Evolutionary conservation across 1,140 invertebrate species (phyloP).

Genomic region (Ostrea denselamellosa): DNA sequence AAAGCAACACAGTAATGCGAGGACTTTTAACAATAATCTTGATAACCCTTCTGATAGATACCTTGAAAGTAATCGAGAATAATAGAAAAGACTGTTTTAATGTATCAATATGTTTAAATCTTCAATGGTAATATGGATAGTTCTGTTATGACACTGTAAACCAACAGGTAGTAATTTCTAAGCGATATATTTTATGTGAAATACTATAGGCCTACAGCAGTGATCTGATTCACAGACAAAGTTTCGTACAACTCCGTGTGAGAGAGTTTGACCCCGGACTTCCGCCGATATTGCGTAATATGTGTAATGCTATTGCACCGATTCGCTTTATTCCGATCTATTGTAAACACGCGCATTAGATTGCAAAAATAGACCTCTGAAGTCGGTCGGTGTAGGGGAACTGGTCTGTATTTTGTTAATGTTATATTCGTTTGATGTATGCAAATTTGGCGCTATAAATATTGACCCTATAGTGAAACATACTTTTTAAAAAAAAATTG

Average conservation of each 20-base stretch:
- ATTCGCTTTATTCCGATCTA: neutral
- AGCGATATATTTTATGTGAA: neutral
- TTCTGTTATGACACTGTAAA: too few relatives aligned
- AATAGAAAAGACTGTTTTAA: neutral
- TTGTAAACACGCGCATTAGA: conserved; percentile 1
- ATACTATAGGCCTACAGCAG: neutral
- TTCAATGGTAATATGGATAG: too few relatives aligned
- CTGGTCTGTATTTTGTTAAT: neutral
- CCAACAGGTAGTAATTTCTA: neutral
- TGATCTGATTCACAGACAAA: too few relatives aligned
- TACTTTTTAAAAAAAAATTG: too few relatives aligned
- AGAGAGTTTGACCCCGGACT: neutral
- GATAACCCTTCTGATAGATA: neutral
- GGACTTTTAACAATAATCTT: neutral
- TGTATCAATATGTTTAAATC: neutral
- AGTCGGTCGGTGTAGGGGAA: neutral
- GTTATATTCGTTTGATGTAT: neutral
- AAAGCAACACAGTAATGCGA: neutral
- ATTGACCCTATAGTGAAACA: too few relatives aligned
- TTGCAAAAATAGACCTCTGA: neutral
- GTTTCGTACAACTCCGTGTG: neutral
- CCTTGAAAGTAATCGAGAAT: neutral
- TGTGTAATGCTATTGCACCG: neutral
- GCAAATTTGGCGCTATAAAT: too few relatives aligned
- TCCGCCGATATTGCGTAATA: neutral